Percentiles rank a stretch among this genome's conserved stretches.
Evolutionary conservation across 2,797 vertebrate species (phyloP).

Genomic region (Trichosurus vulpecula): DNA sequence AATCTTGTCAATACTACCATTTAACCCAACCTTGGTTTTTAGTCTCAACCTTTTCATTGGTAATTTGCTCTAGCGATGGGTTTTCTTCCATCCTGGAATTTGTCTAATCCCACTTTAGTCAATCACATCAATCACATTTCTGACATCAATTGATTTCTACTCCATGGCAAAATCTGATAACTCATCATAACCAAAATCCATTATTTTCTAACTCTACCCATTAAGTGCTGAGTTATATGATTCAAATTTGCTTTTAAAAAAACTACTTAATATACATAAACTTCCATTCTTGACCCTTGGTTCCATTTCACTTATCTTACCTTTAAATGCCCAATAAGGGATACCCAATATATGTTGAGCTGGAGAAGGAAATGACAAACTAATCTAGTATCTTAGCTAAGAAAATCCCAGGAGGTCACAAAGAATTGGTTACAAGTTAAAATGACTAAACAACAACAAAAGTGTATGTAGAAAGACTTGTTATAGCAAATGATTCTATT

Average conservation of each 20-base stretch:
- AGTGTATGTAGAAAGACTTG: not conserved
- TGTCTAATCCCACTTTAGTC: not conserved
- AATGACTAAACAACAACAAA: not conserved
- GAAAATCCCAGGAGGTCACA: not conserved
- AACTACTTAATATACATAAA: not conserved
- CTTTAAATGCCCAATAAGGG: not conserved
- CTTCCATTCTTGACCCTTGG: not conserved
- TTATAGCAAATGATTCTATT: not conserved
- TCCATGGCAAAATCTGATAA: too few species aligned
- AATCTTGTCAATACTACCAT: too few species aligned
- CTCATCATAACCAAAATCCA: too few species aligned
- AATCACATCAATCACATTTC: not conserved
- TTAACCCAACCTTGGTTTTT: too few species aligned
- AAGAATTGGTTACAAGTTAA: not conserved
- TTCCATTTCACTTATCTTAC: not conserved
- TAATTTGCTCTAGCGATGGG: too few species aligned
- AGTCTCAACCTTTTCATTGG: too few species aligned
- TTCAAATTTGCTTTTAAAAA: too few species aligned
- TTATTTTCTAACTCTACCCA: too few species aligned
- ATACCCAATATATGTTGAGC: not conserved
- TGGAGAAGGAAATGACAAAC: too few species aligned
- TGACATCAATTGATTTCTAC: too few species aligned
- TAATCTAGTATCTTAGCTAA: not conserved
- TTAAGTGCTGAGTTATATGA: not conserved
- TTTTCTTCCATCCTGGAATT: too few species aligned